Percentiles rank a stretch among this genome's conserved stretches.
Evolutionary conservation across 35 echinoderm and acorn worm genomes (phyloP).

Genomic region (Heliocidaris tuberculata): DNA sequence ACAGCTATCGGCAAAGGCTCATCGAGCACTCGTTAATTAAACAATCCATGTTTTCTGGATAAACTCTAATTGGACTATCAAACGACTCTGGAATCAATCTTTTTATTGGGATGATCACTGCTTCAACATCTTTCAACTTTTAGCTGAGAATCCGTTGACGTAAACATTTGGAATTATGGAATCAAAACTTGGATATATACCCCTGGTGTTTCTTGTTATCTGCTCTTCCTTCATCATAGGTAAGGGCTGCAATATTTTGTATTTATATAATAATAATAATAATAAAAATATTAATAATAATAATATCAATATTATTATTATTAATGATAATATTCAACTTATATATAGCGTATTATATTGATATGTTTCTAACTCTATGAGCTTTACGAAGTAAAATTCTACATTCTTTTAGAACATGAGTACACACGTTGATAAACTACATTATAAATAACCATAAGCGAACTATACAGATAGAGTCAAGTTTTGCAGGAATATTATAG

Average conservation of each 20-base stretch:
- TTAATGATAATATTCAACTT: no score
- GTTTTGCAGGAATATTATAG: no score
- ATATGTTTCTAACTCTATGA: no score
- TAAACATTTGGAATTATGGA: conserved; percentile 19
- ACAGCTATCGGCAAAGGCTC: not conserved
- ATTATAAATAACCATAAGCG: no score
- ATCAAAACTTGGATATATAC: conserved; percentile 35
- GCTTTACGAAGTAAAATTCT: no score
- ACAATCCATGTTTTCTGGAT: not conserved
- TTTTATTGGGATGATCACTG: not conserved
- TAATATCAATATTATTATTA: no score
- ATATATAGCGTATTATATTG: no score
- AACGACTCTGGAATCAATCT: not conserved
- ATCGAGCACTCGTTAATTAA: not conserved
- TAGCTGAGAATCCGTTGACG: not conserved
- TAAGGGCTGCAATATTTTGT: not conserved
- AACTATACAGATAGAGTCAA: no score
- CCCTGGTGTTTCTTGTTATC: not conserved
- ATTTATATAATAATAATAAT: no score
- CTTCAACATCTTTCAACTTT: not conserved
- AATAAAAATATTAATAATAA: no score
- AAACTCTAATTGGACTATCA: not conserved
- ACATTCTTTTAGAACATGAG: no score
- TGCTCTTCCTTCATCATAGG: not conserved
- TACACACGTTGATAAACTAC: no score